These are phyloP conservation scores for Globia sparganii DNA, from an alignment of 2,888 invertebrate species.

Conservation along the genomic window DNA sequence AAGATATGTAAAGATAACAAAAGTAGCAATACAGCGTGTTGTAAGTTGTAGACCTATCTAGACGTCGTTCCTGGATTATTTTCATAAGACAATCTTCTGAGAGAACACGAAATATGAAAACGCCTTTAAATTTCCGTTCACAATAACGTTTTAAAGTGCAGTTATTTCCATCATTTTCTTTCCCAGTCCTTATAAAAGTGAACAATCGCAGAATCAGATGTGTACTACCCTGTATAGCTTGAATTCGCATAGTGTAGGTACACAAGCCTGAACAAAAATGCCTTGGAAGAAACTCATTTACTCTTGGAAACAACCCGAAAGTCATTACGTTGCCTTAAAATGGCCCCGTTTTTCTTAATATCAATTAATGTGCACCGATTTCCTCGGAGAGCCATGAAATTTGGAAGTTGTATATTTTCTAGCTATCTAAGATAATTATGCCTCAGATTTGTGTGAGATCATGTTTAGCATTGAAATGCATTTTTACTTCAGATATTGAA, in stretches of 20 bases:
- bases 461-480: background rate
- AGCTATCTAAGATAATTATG: background rate
- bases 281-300: conserved; percentile 41
- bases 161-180: too few relatives aligned
- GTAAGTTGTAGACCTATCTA: too few relatives aligned
- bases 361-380: conserved; percentile 50
- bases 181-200: too few relatives aligned
- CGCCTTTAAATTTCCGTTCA: background rate
- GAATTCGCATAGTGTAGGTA: conserved; percentile 17
- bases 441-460: background rate
- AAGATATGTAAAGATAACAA: too few relatives aligned
- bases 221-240: conserved; percentile 7
- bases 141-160: background rate
- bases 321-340: conserved; percentile 47
- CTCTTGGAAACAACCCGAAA: conserved; percentile 31
- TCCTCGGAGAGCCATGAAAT: conserved; percentile 2
- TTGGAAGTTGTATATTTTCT: conserved; percentile 1
- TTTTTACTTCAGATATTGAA: background rate
- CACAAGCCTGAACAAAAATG: conserved; percentile 28
- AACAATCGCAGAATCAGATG: background rate
- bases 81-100: background rate
- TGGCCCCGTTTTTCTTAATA: conserved; percentile 55
- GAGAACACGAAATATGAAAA: background rate
- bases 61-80: background rate
- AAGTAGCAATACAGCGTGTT: too few relatives aligned